A percentile compares a stretch with the other conserved stretches of the same genome.
These are phyloP conservation scores for Pristiophorus japonicus DNA, from an alignment of 2,113 vertebrate species.

Conservation along the genomic window DNA sequence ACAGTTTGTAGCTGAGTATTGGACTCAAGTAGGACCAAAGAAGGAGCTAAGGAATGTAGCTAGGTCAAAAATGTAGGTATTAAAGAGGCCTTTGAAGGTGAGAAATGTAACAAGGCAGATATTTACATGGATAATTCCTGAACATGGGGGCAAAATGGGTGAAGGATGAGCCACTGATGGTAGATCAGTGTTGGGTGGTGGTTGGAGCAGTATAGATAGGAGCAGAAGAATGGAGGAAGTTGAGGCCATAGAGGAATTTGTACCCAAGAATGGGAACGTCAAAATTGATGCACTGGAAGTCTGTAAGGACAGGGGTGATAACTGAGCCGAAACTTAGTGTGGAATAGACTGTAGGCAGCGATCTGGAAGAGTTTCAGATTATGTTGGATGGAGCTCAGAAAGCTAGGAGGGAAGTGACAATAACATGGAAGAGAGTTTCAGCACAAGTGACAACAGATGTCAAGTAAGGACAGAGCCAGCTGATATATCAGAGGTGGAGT, in stretches of 20 bases:
- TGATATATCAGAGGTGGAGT: background rate
- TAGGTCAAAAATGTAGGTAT: too few species aligned
- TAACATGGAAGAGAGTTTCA: background rate
- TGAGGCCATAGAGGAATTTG: background rate
- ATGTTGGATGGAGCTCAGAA: background rate
- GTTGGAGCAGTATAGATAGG: background rate
- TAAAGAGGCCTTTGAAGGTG: too few species aligned
- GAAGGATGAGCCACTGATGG: background rate
- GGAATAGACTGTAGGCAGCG: background rate
- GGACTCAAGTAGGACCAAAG: background rate
- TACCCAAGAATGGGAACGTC: background rate
- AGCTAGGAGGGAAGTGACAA: background rate
- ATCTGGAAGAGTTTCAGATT: background rate
- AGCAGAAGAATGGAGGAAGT: background rate
- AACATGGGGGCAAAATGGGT: background rate
- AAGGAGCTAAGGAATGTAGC: background rate
- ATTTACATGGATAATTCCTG: background rate
- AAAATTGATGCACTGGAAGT: background rate
- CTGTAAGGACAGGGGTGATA: background rate
- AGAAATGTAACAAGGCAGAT: too few species aligned
- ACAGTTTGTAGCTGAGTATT: too few species aligned
- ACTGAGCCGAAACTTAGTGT: background rate
- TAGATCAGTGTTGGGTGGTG: background rate
- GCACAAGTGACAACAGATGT: too few species aligned
- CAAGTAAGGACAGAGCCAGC: background rate